Evolutionary conservation across 2,797 vertebrate species (phyloP).

Genomic region (Alfaro cultratus): DNA sequence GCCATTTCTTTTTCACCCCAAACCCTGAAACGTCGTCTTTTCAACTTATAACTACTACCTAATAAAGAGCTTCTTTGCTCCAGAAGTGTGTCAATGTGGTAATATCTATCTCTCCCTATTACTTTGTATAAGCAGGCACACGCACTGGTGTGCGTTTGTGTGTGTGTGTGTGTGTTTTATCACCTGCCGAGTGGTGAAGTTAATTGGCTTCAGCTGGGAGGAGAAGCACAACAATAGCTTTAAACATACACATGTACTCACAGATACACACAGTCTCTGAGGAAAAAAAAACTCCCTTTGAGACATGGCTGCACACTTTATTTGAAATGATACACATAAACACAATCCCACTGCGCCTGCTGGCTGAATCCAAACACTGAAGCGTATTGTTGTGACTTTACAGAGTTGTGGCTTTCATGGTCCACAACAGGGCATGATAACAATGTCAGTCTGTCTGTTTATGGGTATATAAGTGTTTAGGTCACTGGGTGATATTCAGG

Average conservation of each 20-base stretch:
- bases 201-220: slow-evolving; percentile 79
- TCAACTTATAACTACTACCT: slow-evolving; percentile 35
- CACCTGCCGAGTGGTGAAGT: slow-evolving; percentile 62
- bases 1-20: slow-evolving; percentile 26
- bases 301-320: slow-evolving; percentile 40
- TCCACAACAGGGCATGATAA: slow-evolving; percentile 43
- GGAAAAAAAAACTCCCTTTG: slow-evolving; percentile 36
- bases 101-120: slow-evolving; percentile 3
- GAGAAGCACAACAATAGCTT: slow-evolving; percentile 66
- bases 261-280: slow-evolving; percentile 36
- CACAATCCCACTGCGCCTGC: slow-evolving; percentile 29
- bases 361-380: slow-evolving; percentile 65
- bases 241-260: slow-evolving; percentile 44
- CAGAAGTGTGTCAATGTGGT: slow-evolving; percentile 25
- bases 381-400: slow-evolving; percentile 66
- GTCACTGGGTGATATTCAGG: slow-evolving; percentile 41
- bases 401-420: slow-evolving; percentile 56
- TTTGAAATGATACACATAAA: slow-evolving; percentile 18
- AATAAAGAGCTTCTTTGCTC: slow-evolving; percentile 34
- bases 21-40: slow-evolving; percentile 34
- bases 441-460: slow-evolving; percentile 33
- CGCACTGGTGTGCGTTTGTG: background rate
- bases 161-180: slow-evolving; percentile 40
- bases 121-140: slow-evolving; percentile 7
- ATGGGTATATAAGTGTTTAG: slow-evolving; percentile 27